A percentile compares a stretch with the other conserved stretches of the same genome.
These are phyloP conservation scores for Andrena hattorfiana DNA, from an alignment of 2,888 invertebrate species.

Conservation along the genomic window DNA sequence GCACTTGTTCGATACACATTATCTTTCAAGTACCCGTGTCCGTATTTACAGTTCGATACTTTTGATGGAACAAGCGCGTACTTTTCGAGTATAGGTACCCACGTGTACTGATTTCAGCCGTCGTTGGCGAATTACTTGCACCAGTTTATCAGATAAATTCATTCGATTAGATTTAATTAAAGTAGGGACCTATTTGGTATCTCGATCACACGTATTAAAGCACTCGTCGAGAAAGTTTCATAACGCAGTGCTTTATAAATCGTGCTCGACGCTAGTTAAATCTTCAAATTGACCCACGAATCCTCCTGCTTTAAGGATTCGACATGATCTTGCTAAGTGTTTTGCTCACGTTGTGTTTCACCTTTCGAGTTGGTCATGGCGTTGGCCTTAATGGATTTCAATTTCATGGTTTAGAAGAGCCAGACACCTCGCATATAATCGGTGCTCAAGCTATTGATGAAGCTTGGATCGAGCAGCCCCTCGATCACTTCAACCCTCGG, in stretches of 20 bases:
- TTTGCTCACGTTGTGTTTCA: slow-evolving; percentile 35
- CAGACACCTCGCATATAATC: slow-evolving; percentile 20
- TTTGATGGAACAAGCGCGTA: slow-evolving; percentile 2
- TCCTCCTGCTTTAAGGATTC: background rate
- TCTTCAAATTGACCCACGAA: too few species aligned
- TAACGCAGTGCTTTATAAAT: background rate
- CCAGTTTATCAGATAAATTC: slow-evolving; percentile 42
- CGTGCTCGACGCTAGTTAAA: background rate
- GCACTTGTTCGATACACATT: background rate
- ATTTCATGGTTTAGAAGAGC: slow-evolving; percentile 74
- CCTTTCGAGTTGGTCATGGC: slow-evolving; percentile 37
- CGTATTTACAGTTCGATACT: slow-evolving; percentile 18
- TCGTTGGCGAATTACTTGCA: background rate
- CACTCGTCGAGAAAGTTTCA: background rate
- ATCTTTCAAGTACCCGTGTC: slow-evolving; percentile 8
- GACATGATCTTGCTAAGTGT: slow-evolving; percentile 47
- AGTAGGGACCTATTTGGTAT: slow-evolving; percentile 9
- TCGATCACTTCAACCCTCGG: slow-evolving; percentile 87
- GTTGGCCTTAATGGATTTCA: slow-evolving; percentile 77
- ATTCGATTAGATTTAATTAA: slow-evolving; percentile 5
- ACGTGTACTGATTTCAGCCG: background rate
- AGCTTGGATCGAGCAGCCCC: slow-evolving; percentile 86
- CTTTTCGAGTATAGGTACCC: background rate
- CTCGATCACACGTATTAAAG: background rate
- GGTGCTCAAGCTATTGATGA: slow-evolving; percentile 67